Base-by-base conservation (phyloP, 2,888 invertebrate species). In the Adela reaumurella region DNA sequence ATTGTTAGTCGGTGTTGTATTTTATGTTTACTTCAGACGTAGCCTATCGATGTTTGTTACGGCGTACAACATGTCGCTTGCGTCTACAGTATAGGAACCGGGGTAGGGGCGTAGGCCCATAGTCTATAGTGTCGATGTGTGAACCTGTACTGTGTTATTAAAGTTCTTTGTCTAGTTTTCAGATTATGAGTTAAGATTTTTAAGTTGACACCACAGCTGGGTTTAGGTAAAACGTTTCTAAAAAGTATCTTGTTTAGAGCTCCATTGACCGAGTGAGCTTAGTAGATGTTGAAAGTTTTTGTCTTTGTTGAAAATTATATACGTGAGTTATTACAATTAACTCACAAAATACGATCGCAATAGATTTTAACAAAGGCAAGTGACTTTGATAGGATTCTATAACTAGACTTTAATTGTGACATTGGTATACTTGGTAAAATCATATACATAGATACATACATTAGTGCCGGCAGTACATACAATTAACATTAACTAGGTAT, bases 401-500 rank as follows among this genome's bases (percentile, higher is more conserved):
- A 24, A 24, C 8, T 24, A 24, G 24, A 24, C 4, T 24, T 24
- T 6, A 24, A 24, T 6, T 24, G 24, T 24, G 24, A 24, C 24
- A 8, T 24, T 8, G 24, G 24, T 24, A 8, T 6, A 24, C 24
- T n/a, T n/a, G n/a, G n/a, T n/a, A n/a, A n/a, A n/a, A n/a, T n/a
- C n/a, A n/a, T n/a, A n/a, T 61, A 59, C 60, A 62, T 57, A 72
- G 69, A 72, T 67, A 54, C 58, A 70, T 67, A 70, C 69, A 64
- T 61, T 57, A n/a, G n/a, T n/a, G n/a, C n/a, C n/a, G n/a, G n/a
- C n/a, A n/a, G n/a, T n/a, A n/a, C n/a, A n/a, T n/a, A n/a, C n/a
- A n/a, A n/a, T n/a, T n/a, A n/a, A n/a, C n/a, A n/a, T n/a, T n/a
- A n/a, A n/a, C n/a, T n/a, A n/a, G n/a, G n/a, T n/a, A n/a, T n/a